A percentile compares a stretch with the other conserved stretches of the same genome.
Evolutionary conservation across 2,797 vertebrate species (phyloP).

Genomic region (Pangasius krempfi): DNA sequence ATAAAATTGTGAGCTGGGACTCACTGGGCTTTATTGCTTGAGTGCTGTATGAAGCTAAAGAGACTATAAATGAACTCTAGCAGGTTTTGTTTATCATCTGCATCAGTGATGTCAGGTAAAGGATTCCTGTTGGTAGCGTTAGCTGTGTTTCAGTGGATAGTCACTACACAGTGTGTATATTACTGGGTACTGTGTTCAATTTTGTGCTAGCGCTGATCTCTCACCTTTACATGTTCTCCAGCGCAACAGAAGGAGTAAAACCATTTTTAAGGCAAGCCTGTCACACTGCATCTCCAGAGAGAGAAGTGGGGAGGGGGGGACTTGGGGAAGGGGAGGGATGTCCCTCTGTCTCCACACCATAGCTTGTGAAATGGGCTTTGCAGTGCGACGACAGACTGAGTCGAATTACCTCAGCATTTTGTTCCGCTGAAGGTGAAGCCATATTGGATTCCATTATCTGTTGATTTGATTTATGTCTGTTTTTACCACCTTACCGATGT

Average conservation of each 20-base stretch:
- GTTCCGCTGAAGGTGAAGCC: constrained; percentile 31
- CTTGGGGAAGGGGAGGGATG: background rate
- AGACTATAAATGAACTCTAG: background rate
- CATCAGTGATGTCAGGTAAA: background rate
- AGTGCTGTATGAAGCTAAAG: background rate
- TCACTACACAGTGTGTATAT: background rate
- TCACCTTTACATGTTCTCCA: constrained; percentile 15
- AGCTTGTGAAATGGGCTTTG: constrained; percentile 36
- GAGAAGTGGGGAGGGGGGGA: background rate
- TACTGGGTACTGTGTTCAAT: background rate
- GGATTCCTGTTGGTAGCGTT: background rate
- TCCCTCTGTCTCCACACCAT: background rate
- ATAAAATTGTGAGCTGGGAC: background rate
- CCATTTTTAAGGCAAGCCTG: constrained; percentile 19
- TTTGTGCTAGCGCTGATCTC: background rate
- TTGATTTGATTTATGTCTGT: constrained; percentile 46
- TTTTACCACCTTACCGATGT: constrained; percentile 7
- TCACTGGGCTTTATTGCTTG: background rate
- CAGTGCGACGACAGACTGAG: background rate
- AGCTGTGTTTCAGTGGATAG: background rate
- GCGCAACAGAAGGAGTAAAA: background rate
- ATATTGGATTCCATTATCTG: constrained; percentile 40
- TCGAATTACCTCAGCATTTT: constrained; percentile 35
- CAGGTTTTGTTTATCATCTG: background rate
- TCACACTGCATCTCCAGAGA: constrained; percentile 25